These are phyloP conservation scores for Pyrocephalus nanus DNA, from an alignment of 2,797 vertebrate genomes.

Conservation along the genomic window DNA sequence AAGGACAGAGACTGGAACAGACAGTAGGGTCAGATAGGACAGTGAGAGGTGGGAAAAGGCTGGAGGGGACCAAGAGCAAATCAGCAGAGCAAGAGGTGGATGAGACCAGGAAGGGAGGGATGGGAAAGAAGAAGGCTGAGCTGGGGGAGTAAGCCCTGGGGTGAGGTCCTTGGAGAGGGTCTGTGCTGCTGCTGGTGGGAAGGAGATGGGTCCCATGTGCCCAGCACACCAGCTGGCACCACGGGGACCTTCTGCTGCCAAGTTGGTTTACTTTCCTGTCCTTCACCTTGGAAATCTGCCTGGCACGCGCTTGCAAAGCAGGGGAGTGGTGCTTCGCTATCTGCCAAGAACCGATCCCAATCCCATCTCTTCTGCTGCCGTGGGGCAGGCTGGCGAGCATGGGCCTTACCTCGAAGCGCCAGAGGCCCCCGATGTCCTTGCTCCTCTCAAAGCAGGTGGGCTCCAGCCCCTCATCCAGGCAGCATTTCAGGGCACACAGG, in stretches of 20 bases:
- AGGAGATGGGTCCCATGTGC: background rate
- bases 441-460: slow-evolving; percentile 47
- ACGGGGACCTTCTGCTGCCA: accelerated
- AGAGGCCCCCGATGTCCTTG: slow-evolving; percentile 39
- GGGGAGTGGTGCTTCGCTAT: accelerated
- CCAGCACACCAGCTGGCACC: background rate
- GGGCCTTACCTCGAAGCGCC: slow-evolving; percentile 25
- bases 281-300: background rate
- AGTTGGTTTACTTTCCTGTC: background rate
- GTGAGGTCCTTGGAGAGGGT: background rate
- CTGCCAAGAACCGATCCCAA: accelerated
- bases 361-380: accelerated
- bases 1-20: background rate
- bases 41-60: background rate
- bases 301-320: accelerated
- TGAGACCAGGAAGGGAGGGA: background rate
- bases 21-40: background rate
- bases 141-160: background rate
- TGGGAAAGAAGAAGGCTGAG: background rate
- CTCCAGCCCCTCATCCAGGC: slow-evolving; percentile 52
- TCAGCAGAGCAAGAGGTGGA: background rate
- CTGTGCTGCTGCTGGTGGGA: background rate
- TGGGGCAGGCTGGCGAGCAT: accelerated
- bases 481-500: slow-evolving; percentile 39
- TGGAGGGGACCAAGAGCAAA: background rate